phyloP scores from a whole-genome alignment of 2,888 invertebrate genomes.

The Agriopis aurantiaria region DNA sequence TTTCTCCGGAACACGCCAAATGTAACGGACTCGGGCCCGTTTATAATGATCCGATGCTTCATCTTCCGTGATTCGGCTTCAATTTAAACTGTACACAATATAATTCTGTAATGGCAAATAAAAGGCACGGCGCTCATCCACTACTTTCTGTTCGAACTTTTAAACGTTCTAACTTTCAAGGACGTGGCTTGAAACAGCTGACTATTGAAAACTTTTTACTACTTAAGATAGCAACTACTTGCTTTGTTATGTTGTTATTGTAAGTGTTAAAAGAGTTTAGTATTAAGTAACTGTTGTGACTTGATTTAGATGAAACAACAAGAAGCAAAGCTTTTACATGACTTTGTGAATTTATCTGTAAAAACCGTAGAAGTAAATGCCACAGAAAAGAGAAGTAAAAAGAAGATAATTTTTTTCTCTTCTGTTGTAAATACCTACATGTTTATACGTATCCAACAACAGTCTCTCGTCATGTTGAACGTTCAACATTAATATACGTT shows the following conservation, averaged over 20 bases:
- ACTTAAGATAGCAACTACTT: not conserved
- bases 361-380: not conserved
- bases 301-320: too few relatives aligned
- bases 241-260: too few relatives aligned
- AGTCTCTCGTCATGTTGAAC: conserved; percentile 9
- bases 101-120: conserved; percentile 4
- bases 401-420: too few relatives aligned
- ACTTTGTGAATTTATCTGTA: not conserved
- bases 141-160: conserved; percentile 20
- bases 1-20: conserved; percentile 52
- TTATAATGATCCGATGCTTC: conserved; percentile 1
- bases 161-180: conserved; percentile 28
- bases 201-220: conserved; percentile 13
- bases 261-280: too few relatives aligned
- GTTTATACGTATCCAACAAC: not conserved
- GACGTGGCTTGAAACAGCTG: conserved; percentile 13
- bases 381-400: too few relatives aligned
- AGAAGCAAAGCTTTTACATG: not conserved
- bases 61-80: conserved; percentile 10
- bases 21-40: conserved; percentile 3
- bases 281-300: too few relatives aligned
- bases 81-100: not conserved
- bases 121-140: not conserved
- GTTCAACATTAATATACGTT: conserved; percentile 30
- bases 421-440: too few relatives aligned